Evolutionary conservation across 1,140 invertebrate genomes (phyloP).

Genomic region (Drosophila trapezifrons): DNA sequence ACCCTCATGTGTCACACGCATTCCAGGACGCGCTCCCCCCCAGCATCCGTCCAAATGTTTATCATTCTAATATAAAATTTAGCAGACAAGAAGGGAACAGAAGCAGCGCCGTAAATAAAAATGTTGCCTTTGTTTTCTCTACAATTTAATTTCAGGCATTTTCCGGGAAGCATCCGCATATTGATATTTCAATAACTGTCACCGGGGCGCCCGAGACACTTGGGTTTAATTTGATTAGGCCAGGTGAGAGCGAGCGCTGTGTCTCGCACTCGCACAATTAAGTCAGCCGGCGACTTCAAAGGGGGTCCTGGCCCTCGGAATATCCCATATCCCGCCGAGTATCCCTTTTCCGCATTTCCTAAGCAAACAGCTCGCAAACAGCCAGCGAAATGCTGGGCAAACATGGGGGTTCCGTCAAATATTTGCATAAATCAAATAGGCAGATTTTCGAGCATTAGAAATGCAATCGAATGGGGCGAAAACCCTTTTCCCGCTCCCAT

Average conservation of each 20-base stretch:
- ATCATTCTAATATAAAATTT: constrained; percentile 49
- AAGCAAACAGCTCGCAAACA: constrained; percentile 52
- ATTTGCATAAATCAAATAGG: constrained; percentile 78
- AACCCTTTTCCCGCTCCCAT: background rate
- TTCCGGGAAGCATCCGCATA: constrained; percentile 44
- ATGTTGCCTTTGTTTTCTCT: constrained; percentile 39
- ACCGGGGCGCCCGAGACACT: constrained; percentile 40
- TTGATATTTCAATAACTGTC: constrained; percentile 77
- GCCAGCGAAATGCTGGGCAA: constrained; percentile 58
- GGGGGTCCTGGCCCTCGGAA: background rate
- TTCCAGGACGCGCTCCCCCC: constrained; percentile 20
- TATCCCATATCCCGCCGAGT: constrained; percentile 16
- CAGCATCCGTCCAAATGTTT: constrained; percentile 47
- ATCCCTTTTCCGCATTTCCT: constrained; percentile 43
- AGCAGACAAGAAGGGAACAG: constrained; percentile 6
- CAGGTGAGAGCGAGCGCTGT: constrained; percentile 8
- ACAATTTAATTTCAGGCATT: constrained; percentile 59
- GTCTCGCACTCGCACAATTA: constrained; percentile 33
- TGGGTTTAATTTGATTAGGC: constrained; percentile 73
- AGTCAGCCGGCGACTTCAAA: constrained; percentile 55
- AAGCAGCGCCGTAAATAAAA: constrained; percentile 20
- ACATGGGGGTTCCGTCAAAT: constrained; percentile 47
- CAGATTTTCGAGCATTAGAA: constrained; percentile 60
- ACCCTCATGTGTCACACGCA: constrained; percentile 48
- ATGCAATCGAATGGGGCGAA: constrained; percentile 47